phyloP scores from a whole-genome alignment of 1,140 invertebrate genomes.

The Drosophila repleta region DNA sequence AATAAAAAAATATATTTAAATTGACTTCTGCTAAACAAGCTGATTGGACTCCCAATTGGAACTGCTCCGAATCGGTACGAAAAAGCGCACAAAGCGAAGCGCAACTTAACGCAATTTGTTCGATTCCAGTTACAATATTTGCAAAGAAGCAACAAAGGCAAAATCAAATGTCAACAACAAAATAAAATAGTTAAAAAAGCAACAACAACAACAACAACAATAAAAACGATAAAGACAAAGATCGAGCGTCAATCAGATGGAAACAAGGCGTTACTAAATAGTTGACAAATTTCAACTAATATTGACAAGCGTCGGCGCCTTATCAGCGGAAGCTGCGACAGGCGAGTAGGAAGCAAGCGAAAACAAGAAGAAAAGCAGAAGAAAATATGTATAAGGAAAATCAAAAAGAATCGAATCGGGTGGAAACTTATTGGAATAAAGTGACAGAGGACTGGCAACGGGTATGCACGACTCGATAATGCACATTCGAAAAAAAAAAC shows the following conservation, averaged over 20 bases:
- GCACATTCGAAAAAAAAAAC: too few species aligned
- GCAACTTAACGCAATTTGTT: conserved; percentile 12
- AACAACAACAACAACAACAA: conserved; percentile 21
- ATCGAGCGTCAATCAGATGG: neutral
- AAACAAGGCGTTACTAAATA: conserved; percentile 9
- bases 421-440: too few species aligned
- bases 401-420: neutral
- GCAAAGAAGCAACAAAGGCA: neutral
- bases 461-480: neutral
- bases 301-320: conserved; percentile 12
- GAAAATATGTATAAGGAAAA: neutral
- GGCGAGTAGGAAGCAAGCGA: neutral
- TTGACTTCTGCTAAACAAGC: neutral
- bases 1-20: too few species aligned
- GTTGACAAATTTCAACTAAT: conserved; percentile 22
- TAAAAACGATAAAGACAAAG: neutral
- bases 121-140: conserved; percentile 29
- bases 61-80: neutral
- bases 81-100: neutral
- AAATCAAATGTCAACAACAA: conserved; percentile 20
- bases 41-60: too few species aligned
- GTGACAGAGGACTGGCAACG: too few species aligned
- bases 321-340: conserved; percentile 26
- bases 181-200: neutral
- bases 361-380: neutral